Conservation (phyloP, 2,888 invertebrate species). For the Philereme vetulata region DNA sequence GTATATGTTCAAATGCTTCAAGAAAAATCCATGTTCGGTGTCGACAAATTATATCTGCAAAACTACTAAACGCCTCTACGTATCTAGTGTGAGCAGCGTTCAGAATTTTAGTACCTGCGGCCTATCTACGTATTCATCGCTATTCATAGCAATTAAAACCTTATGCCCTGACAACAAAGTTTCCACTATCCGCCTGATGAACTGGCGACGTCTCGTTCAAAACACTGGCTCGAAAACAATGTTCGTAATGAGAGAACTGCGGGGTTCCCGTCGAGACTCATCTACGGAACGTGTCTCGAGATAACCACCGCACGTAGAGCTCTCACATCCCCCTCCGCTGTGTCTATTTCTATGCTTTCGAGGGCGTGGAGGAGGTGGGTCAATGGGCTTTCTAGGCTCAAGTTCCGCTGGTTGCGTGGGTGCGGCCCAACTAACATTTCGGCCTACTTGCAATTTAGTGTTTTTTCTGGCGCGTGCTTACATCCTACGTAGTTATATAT, state of each 20-base stretch:
- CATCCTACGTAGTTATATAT: constrained; percentile 47
- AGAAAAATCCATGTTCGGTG: constrained; percentile 7
- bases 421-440: constrained; percentile 57
- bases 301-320: constrained; percentile 46
- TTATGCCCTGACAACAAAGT: constrained; percentile 39
- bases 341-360: constrained; percentile 34
- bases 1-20: background rate
- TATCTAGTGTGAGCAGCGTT: constrained; percentile 27
- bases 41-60: constrained; percentile 21
- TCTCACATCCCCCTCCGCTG: constrained; percentile 41
- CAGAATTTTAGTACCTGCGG: constrained; percentile 43
- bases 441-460: constrained; percentile 68
- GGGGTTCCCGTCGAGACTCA: constrained; percentile 62
- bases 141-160: constrained; percentile 39
- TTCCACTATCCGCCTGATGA: constrained; percentile 38
- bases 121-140: constrained; percentile 45
- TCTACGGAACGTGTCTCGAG: constrained; percentile 56
- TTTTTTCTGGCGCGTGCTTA: constrained; percentile 57
- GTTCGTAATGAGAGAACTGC: constrained; percentile 61
- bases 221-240: constrained; percentile 61
- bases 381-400: constrained; percentile 61
- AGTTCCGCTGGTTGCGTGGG: constrained; percentile 52
- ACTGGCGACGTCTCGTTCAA: constrained; percentile 51
- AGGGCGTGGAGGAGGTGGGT: constrained; percentile 56
- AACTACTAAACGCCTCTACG: constrained; percentile 11